These are phyloP conservation scores for Gobiocypris rarus DNA, from an alignment of 2,113 vertebrate species.

Conservation along the genomic window DNA sequence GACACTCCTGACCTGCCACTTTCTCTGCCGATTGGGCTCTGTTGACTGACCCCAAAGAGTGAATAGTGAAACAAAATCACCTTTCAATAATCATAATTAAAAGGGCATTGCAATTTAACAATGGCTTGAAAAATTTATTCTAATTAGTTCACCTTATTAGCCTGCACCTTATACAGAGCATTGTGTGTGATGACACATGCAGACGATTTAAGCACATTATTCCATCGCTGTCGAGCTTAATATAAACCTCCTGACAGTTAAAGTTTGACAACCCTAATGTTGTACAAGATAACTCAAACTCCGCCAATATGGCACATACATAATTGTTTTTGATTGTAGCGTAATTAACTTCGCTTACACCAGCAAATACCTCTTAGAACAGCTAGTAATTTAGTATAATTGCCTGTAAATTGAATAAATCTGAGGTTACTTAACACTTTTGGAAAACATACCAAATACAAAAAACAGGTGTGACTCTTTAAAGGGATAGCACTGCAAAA, in stretches of 20 bases:
- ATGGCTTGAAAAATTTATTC: neutral
- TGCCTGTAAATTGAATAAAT: neutral
- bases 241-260: neutral
- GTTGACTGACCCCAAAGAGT: neutral
- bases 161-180: neutral
- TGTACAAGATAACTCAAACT: conserved; percentile 9
- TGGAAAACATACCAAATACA: neutral
- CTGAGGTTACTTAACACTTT: neutral
- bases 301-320: neutral
- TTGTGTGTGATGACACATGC: neutral
- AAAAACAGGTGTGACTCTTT: neutral
- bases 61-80: neutral
- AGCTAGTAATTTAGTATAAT: neutral
- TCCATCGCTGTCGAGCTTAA: neutral
- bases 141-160: neutral
- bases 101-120: neutral
- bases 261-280: neutral
- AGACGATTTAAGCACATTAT: neutral
- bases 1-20: conserved; percentile 36
- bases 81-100: conserved; percentile 7
- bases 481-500: neutral
- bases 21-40: neutral
- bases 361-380: neutral
- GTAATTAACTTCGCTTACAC: neutral
- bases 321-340: neutral